A percentile compares a stretch with the other conserved stretches of the same genome.
Conservation (phyloP, 2,888 invertebrate genomes). For the Callimorpha dominula region DNA sequence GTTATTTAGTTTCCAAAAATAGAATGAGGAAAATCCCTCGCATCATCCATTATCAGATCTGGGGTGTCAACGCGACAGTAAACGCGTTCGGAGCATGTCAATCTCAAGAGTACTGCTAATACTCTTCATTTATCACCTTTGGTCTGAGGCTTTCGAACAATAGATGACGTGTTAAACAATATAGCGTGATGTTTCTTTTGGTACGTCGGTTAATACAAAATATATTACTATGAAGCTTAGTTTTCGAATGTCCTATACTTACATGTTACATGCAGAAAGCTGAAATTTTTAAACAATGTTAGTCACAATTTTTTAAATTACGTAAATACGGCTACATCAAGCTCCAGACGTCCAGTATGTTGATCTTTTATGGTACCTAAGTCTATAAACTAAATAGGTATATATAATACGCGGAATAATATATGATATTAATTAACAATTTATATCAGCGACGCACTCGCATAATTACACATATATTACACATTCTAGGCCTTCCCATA, state of each 20-base stretch:
- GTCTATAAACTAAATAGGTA: too few species aligned
- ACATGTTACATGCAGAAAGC: neutral
- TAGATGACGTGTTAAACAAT: conserved; percentile 20
- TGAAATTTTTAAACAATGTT: too few species aligned
- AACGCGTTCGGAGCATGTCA: conserved; percentile 54
- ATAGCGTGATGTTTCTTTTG: conserved; percentile 5
- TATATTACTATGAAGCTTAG: neutral
- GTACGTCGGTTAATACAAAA: neutral
- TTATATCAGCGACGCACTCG: too few species aligned
- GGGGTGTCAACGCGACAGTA: conserved; percentile 51
- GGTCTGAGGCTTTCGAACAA: conserved; percentile 24
- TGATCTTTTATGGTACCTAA: too few species aligned
- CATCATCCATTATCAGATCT: conserved; percentile 53
- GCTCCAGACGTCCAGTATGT: too few species aligned
- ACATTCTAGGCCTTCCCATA: too few species aligned
- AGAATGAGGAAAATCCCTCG: neutral
- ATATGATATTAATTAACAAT: too few species aligned
- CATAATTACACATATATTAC: too few species aligned
- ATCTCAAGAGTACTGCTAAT: conserved; percentile 50
- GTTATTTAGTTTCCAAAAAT: neutral
- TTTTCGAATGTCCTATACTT: neutral
- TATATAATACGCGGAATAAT: too few species aligned
- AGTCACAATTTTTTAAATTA: too few species aligned
- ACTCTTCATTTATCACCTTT: conserved; percentile 63
- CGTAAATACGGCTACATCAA: too few species aligned